phyloP scores from a whole-genome alignment of 2,888 invertebrate species.

The Acanthacorydalis orientalis region DNA sequence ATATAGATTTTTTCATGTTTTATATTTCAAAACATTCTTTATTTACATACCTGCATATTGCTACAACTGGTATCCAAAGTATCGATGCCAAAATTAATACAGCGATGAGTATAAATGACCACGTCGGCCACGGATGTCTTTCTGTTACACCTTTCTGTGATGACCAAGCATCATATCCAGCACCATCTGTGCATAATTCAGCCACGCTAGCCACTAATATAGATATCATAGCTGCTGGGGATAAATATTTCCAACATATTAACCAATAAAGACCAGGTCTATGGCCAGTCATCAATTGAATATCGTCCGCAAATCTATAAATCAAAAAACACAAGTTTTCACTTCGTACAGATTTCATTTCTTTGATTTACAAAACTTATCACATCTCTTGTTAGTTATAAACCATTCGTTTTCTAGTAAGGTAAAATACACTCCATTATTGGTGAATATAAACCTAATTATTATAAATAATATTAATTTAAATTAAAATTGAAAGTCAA shows the following conservation, averaged over 20 bases:
- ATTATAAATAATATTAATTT: too few species aligned
- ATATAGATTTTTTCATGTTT: background rate
- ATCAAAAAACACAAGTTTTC: background rate
- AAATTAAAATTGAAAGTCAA: too few species aligned
- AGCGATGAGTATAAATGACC: constrained; percentile 63
- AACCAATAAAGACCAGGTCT: constrained; percentile 82
- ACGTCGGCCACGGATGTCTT: constrained; percentile 69
- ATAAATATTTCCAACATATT: constrained; percentile 88
- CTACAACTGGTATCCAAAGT: constrained; percentile 74
- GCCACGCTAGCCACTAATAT: constrained; percentile 71
- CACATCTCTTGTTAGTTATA: too few species aligned
- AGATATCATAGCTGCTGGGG: constrained; percentile 75
- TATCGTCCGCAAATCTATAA: constrained; percentile 77
- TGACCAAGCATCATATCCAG: constrained; percentile 76
- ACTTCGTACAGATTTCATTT: too few species aligned
- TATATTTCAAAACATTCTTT: background rate
- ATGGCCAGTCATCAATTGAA: constrained; percentile 86
- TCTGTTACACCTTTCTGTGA: constrained; percentile 52
- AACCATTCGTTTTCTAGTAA: too few species aligned
- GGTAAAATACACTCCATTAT: too few species aligned
- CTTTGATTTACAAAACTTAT: too few species aligned
- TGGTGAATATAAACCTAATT: too few species aligned
- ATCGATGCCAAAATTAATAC: constrained; percentile 62
- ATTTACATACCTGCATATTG: constrained; percentile 52
- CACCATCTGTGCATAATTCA: constrained; percentile 63